A percentile compares a stretch with the other conserved stretches of the same genome.
These are phyloP conservation scores for Cotesia chilonis DNA, from an alignment of 1,140 invertebrate species.

Conservation along the genomic window DNA sequence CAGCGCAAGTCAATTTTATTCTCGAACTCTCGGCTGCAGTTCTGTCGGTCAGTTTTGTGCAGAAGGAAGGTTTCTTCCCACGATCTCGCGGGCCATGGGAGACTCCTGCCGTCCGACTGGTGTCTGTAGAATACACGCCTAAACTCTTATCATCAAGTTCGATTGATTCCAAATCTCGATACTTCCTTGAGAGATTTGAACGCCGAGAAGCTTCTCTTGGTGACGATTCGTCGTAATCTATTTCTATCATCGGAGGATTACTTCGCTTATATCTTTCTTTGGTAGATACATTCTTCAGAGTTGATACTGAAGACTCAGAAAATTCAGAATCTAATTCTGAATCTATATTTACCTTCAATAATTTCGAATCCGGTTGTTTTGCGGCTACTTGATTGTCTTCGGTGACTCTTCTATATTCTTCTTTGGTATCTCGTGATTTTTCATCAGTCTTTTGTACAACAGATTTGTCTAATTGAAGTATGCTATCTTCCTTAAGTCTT, in stretches of 20 bases:
- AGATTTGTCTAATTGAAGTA: slow-evolving; percentile 20
- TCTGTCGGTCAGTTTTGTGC: slow-evolving; percentile 80
- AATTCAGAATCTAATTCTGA: slow-evolving; percentile 37
- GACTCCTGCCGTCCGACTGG: slow-evolving; percentile 23
- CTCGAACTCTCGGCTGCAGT: slow-evolving; percentile 76
- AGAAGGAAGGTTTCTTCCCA: slow-evolving; percentile 80
- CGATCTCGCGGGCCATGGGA: slow-evolving; percentile 53
- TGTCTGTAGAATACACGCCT: slow-evolving; percentile 15
- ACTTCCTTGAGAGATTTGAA: not conserved
- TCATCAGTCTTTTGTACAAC: slow-evolving; percentile 43
- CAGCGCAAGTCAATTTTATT: slow-evolving; percentile 84
- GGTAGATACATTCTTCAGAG: slow-evolving; percentile 24
- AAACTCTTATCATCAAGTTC: slow-evolving; percentile 14
- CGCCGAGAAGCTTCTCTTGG: slow-evolving; percentile 28
- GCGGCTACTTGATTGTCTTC: slow-evolving; percentile 27
- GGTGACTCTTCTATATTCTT: slow-evolving; percentile 19
- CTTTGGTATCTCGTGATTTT: slow-evolving; percentile 1
- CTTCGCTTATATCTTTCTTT: slow-evolving; percentile 29
- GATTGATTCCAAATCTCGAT: not conserved
- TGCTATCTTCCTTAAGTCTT: slow-evolving; percentile 26
- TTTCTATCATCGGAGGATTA: slow-evolving; percentile 32
- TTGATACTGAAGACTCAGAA: slow-evolving; percentile 47
- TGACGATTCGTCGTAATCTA: slow-evolving; percentile 25
- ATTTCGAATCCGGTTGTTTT: slow-evolving; percentile 19
- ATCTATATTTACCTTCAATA: slow-evolving; percentile 23